Evolutionary conservation across 2,797 vertebrate genomes (phyloP).

Genomic region (Poecilia velifera): DNA sequence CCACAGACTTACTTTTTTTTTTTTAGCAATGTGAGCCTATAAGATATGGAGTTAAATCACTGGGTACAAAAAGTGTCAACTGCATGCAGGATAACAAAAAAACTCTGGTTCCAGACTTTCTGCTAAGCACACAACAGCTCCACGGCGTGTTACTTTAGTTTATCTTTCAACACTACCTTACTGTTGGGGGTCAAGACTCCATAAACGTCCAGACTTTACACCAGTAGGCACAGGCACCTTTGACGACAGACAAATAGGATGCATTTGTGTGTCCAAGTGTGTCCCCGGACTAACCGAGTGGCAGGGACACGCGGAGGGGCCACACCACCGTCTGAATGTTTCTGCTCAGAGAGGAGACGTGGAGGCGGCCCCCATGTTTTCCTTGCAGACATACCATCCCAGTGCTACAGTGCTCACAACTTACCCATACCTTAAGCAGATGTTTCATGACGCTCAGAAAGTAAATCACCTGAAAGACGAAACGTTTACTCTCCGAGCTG

Average conservation of each 20-base stretch:
- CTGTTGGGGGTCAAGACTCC: constrained; percentile 12
- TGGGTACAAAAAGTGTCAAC: background rate
- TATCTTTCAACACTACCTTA: constrained; percentile 7
- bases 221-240: background rate
- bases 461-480: background rate
- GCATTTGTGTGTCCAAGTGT: constrained; percentile 35
- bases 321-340: constrained; percentile 43
- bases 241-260: constrained; percentile 31
- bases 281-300: constrained; percentile 23
- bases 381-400: constrained; percentile 12
- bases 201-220: constrained; percentile 1
- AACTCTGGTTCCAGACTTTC: background rate
- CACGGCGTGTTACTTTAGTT: background rate
- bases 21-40: background rate
- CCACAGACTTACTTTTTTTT: background rate
- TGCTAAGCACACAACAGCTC: background rate
- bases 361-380: background rate
- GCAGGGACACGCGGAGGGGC: constrained; percentile 41
- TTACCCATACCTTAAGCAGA: background rate
- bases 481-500: background rate
- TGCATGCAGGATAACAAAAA: background rate
- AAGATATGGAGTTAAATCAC: background rate
- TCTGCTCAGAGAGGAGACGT: background rate
- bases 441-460: background rate
- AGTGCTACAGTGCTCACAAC: constrained; percentile 26